These are phyloP conservation scores for Uria aalge DNA, from an alignment of 2,113 vertebrate species.

Conservation along the genomic window DNA sequence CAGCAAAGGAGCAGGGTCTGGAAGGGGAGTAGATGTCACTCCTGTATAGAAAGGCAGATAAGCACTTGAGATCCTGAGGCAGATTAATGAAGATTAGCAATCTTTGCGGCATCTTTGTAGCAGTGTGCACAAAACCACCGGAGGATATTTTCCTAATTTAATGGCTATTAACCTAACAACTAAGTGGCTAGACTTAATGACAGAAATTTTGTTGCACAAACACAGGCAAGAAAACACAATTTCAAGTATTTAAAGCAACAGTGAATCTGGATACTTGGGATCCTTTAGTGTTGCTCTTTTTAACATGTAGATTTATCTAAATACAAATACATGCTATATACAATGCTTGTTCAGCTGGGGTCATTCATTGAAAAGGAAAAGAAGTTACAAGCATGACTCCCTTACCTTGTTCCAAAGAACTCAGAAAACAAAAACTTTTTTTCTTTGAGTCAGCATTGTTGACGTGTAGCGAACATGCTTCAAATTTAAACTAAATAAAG, in stretches of 20 bases:
- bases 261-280: neutral
- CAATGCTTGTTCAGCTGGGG: neutral
- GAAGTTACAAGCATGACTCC: neutral
- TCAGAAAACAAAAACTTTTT: neutral
- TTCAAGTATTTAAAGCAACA: neutral
- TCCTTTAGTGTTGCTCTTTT: neutral
- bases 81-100: neutral
- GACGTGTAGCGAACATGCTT: neutral
- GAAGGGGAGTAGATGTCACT: neutral
- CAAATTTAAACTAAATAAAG: neutral
- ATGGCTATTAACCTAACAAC: neutral
- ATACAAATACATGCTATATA: neutral
- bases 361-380: neutral
- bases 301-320: neutral
- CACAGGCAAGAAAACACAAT: neutral
- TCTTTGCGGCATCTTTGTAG: neutral
- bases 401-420: neutral
- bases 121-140: neutral
- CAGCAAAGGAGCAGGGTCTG: neutral
- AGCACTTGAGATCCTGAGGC: neutral
- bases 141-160: neutral
- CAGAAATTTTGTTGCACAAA: neutral
- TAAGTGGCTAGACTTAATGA: neutral
- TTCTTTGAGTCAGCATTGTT: neutral
- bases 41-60: neutral